Base-by-base conservation (phyloP, 2,888 invertebrate species). In the Lochmaea crataegi region DNA sequence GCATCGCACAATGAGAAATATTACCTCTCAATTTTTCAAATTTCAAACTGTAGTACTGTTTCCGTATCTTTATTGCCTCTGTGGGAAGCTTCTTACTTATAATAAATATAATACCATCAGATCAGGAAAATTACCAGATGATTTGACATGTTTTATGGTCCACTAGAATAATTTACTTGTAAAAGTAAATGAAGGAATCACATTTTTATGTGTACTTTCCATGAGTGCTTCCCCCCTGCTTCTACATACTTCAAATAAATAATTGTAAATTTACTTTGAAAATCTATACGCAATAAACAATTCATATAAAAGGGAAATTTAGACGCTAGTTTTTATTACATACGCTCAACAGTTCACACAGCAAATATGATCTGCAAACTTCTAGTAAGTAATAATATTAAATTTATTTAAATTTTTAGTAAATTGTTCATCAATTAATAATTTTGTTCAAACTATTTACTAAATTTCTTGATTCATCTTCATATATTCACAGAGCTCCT, bases 301-400 rank as follows among this genome's bases (percentile, higher is more conserved):
- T n/a, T n/a, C n/a, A n/a, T 48, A 48, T 48, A 48, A 6, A 48
- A 48, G n/a, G n/a, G 32, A 38, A 48, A 48, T 48, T n/a, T 2
- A 48, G 7, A 48, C 2, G 14, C 6, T 0, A 2, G n/a, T n/a
- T 48, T 48, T n/a, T n/a, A 48, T 48, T n/a, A 48, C 48, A 48
- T n/a, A 48, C 14, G 10, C n/a, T 18, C 42, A 42, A 41, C 3
- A 61, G n/a, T 61, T 61, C 38, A 18, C 12, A 61, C 2, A 2
- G 16, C 32, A 9, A 61, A 61, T 11, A 65, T 65, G 65, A 65
- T 65, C 26, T n/a, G 32, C 56, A 65, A 65, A 65, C 32, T 53
- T 16, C 2, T 41, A 18, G 65, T 65, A 65, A 65, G 65, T 65
- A 53, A 12, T 1, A 32, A 16, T 60, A 9, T 38, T 53, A 42